Evolutionary conservation across 2,113 vertebrate genomes (phyloP), one percentile per base, ranked within the genome.

Genomic region (Mesembrinibis cayennensis): DNA sequence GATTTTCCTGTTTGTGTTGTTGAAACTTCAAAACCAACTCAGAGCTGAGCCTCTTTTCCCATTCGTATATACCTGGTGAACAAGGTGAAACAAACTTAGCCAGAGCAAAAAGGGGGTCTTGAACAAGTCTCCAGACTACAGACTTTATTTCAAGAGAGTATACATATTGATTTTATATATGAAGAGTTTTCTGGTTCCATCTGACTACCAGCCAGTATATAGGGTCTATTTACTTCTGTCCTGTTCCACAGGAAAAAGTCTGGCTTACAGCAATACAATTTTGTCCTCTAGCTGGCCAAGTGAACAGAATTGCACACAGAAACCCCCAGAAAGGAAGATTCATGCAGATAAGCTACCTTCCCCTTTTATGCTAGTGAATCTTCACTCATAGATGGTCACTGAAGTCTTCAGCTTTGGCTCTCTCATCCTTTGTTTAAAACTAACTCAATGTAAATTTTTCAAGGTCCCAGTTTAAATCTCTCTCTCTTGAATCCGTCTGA

Each of bases 1-100:
- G 89, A 93, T 85, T 95, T 95, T 74, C 82, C 67, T 86, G 70
- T 91, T 70, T 74, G 23, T 72, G 34, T 63, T 91, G 52, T 38
- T 88, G 36, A 90, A 95, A 86, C 44, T 82, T 74, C 74, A 87
- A 89, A 93, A 88, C 10, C 6, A 59, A 4, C 50, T 67, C 85
- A 61, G 78, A 89, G 21, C 63, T 73, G 53, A 91, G 36, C 26
- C 22, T 85, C 45, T 72, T 91, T 65, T 70, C 20, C 8, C 11
- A 7, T 30, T n/a, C 34, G 27, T 44, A 15, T 5, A 2, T 63
- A 80, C 45, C 63, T 93, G 59, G 19, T 93, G 38, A 77, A 61
- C 49, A 69, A 77, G 20, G 20, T 0, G 0, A 15, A 22, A 76
- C 20, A 62, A 97, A 81, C 10, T 40, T 19, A 81, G 16, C 20